Percentiles rank a stretch among this genome's conserved stretches.
Conservation (phyloP, 2,113 vertebrate genomes). For the Fulica atra region DNA sequence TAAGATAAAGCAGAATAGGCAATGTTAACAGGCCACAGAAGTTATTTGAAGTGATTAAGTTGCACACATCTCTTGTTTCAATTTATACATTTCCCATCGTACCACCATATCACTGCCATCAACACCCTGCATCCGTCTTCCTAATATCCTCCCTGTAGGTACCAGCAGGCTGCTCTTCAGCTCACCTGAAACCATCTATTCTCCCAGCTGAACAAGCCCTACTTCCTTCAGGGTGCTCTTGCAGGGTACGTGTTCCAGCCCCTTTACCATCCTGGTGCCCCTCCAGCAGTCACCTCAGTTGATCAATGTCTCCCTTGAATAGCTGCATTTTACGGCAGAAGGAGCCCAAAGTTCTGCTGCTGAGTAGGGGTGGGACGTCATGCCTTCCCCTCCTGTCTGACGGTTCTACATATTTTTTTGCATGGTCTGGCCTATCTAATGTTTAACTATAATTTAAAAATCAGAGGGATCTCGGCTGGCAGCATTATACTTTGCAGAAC, state of each 20-base stretch:
- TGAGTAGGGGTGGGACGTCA: neutral
- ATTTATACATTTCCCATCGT: neutral
- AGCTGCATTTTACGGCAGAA: neutral
- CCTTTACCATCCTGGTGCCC: neutral
- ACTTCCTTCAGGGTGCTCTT: neutral
- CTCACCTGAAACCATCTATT: neutral
- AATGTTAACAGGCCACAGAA: neutral
- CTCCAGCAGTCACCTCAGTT: neutral
- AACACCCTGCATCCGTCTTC: neutral
- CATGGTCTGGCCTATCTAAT: neutral
- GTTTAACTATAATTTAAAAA: neutral
- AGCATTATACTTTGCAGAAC: neutral
- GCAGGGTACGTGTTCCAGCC: neutral
- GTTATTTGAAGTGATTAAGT: neutral
- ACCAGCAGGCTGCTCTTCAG: neutral
- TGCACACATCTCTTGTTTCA: neutral
- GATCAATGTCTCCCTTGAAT: neutral
- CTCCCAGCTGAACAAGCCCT: neutral
- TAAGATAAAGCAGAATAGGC: neutral
- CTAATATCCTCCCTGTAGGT: neutral
- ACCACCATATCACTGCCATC: neutral
- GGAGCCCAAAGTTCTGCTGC: neutral
- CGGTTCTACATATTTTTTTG: neutral
- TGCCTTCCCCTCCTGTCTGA: neutral
- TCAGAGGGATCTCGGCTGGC: neutral